Evolutionary conservation across 2,888 invertebrate genomes (phyloP), one percentile per base, ranked within the genome.

Genomic region (Elegia similella): DNA sequence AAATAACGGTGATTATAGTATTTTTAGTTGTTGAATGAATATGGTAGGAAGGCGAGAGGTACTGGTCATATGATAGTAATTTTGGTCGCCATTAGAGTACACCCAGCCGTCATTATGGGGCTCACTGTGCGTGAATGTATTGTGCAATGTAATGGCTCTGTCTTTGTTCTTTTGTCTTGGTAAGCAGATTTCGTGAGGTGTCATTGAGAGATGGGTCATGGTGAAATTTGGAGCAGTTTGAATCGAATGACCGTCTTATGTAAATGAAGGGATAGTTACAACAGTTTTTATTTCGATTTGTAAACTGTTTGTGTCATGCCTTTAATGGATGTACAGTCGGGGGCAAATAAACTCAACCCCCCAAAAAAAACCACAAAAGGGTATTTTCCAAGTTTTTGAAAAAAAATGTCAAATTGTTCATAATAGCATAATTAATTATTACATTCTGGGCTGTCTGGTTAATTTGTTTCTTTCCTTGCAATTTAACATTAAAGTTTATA

Each of bases 121-220:
- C 65, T 72, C 79, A 80, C 74, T 63, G 72, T 78, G 78, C 84
- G 84, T 85, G 84, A 81, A 84, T 83, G 76, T 76, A 74, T 77
- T 68, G 73, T 87, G 83, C 75, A 88, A 88, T 69, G 67, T 85
- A 88, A 88, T 85, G 77, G 81, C 65, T 59, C 69, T 54, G 62
- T 72, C 80, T 87, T 88, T 86, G 87, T 89, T 89, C 88, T 87
- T 88, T 86, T 85, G 85, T 85, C 77, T 82, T 65, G 64, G 59
- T 56, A 62, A 59, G 57, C 58, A 56, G 62, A 63, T 76, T 76
- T 85, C 81, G 78, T 81, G 76, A 76, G 78, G 77, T 87, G 87
- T 84, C 86, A 84, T 86, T 86, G 84, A 82, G 64, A 79, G 86
- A 85, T 81, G 86, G 86, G 83, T 85, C 86, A 84, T 72, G 87